Evolutionary conservation across 2,888 invertebrate species (phyloP).

Genomic region (Ashinkailepas kermadecensis): DNA sequence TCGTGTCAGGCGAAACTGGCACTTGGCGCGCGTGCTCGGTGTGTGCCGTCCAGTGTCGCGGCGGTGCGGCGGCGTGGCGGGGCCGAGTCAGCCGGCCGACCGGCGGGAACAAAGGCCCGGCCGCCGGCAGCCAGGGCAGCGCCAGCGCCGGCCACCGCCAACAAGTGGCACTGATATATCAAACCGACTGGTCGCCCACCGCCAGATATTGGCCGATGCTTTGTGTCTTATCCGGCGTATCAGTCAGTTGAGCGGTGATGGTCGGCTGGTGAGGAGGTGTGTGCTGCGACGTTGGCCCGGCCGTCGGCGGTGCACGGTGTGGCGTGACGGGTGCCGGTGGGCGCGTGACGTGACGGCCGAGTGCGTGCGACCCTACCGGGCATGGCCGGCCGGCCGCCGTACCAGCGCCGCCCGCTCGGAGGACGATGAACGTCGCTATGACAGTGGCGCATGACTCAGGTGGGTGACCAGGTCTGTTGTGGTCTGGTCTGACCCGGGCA

Average conservation of each 20-base stretch:
- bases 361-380: not conserved
- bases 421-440: not conserved
- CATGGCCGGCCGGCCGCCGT: not conserved
- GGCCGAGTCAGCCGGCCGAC: not conserved
- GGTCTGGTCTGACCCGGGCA: too few species aligned
- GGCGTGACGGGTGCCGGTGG: not conserved
- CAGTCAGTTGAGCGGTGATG: not conserved
- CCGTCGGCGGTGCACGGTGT: not conserved
- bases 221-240: conserved; percentile 13
- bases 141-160: not conserved
- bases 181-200: not conserved
- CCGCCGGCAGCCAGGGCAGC: not conserved
- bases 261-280: not conserved
- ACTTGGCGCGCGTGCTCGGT: not conserved
- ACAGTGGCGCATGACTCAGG: conserved; percentile 9
- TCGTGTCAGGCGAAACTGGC: not conserved
- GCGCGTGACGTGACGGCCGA: not conserved
- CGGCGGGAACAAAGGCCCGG: not conserved
- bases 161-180: conserved; percentile 11
- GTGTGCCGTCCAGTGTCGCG: not conserved
- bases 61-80: not conserved
- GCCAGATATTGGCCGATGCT: conserved; percentile 14
- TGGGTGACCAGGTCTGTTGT: not conserved
- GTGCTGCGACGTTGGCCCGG: not conserved
- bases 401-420: not conserved